phyloP scores from a whole-genome alignment of 2,888 invertebrate species.

The Monopis laevigella region DNA sequence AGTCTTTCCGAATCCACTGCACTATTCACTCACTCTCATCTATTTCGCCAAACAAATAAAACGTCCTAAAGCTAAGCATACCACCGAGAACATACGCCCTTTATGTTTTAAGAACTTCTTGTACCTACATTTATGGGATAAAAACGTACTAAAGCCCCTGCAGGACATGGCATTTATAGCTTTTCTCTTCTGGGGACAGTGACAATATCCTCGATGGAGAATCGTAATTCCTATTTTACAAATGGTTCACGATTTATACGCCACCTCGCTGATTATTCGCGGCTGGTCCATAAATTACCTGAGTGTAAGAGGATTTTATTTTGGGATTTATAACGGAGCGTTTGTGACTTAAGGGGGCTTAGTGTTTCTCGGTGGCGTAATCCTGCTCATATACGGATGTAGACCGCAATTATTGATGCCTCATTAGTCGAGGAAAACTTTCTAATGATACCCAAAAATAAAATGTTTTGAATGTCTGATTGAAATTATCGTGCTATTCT shows the following conservation, averaged over 20 bases:
- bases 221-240: constrained; percentile 64
- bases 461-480: no score
- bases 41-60: no score
- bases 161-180: not conserved
- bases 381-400: constrained; percentile 5
- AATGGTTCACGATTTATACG: constrained; percentile 64
- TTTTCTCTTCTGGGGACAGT: constrained; percentile 25
- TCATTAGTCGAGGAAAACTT: no score
- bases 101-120: no score
- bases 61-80: no score
- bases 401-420: constrained; percentile 4
- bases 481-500: no score
- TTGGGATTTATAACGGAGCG: constrained; percentile 47
- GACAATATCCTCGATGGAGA: constrained; percentile 34
- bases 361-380: constrained; percentile 4
- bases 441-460: no score
- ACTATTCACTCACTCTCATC: no score
- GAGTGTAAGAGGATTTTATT: constrained; percentile 54
- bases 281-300: constrained; percentile 58
- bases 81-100: no score
- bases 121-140: no score
- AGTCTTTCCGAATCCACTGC: no score
- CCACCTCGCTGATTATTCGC: constrained; percentile 62
- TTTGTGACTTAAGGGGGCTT: constrained; percentile 11
- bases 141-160: not conserved